These are phyloP conservation scores for Monochamus saltuarius DNA, from an alignment of 1,140 invertebrate genomes.

Conservation along the genomic window DNA sequence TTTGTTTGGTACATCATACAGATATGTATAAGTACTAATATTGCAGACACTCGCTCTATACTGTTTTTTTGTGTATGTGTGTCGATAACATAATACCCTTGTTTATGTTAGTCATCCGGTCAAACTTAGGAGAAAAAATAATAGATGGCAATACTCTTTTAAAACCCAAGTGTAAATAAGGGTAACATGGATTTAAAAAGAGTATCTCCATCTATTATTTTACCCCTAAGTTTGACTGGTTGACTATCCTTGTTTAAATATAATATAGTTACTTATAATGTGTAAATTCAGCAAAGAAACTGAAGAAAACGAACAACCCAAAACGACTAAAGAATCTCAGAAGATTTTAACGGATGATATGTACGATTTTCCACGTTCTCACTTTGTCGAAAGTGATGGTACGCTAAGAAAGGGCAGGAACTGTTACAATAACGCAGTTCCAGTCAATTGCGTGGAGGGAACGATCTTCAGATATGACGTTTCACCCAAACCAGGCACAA, in stretches of 20 bases:
- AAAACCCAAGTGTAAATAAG: too few species aligned
- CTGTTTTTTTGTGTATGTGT: too few species aligned
- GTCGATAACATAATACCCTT: too few species aligned
- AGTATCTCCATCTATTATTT: too few species aligned
- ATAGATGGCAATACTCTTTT: too few species aligned
- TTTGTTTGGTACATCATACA: too few species aligned
- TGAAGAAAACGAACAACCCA: slow-evolving; percentile 10
- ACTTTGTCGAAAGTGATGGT: slow-evolving; percentile 53
- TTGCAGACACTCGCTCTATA: too few species aligned
- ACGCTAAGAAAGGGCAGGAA: slow-evolving; percentile 52
- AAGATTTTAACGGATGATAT: slow-evolving; percentile 59
- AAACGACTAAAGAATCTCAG: slow-evolving; percentile 9
- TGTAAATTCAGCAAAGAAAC: slow-evolving; percentile 16
- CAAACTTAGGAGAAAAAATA: too few species aligned
- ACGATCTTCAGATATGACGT: slow-evolving; percentile 60
- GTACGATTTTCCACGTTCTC: slow-evolving; percentile 72
- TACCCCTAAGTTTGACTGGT: too few species aligned
- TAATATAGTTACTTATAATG: neutral
- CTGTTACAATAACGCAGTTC: slow-evolving; percentile 73
- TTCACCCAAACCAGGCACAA: slow-evolving; percentile 47
- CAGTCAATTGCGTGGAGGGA: slow-evolving; percentile 57
- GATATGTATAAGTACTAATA: too few species aligned
- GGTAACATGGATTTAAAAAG: too few species aligned
- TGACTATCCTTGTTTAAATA: neutral
- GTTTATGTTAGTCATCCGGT: too few species aligned